Evolutionary conservation across 1,140 invertebrate species (phyloP).

Genomic region (Atta colombica): DNA sequence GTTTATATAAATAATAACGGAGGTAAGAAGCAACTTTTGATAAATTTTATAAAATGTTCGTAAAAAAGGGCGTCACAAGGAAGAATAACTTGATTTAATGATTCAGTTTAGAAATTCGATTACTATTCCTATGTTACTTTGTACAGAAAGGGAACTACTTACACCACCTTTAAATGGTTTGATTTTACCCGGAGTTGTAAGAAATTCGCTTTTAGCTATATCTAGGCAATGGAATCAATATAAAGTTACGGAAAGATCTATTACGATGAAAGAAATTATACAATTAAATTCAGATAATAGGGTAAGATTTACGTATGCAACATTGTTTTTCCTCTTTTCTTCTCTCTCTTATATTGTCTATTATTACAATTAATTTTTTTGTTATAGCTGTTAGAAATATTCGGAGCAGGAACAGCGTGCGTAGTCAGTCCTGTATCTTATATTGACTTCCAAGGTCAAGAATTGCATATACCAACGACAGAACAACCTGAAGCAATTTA

Average conservation of each 20-base stretch:
- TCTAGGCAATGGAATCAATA: conserved; percentile 95
- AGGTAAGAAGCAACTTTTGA: conserved; percentile 88
- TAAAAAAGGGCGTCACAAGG: not conserved
- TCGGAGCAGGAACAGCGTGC: conserved; percentile 98
- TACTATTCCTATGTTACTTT: conserved; percentile 25
- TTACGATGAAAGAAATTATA: conserved; percentile 95
- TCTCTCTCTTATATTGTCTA: not conserved
- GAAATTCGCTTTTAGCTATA: conserved; percentile 95
- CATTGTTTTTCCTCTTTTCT: not conserved
- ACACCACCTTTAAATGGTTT: conserved; percentile 97
- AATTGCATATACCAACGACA: conserved; percentile 92
- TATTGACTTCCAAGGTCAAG: conserved; percentile 91
- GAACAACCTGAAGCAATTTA: conserved; percentile 90
- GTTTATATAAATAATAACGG: conserved; percentile 95
- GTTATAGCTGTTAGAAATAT: conserved; percentile 95
- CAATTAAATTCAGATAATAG: conserved; percentile 92
- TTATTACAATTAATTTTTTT: conserved; percentile 42
- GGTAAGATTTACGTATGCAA: conserved; percentile 89
- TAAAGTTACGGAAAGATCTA: conserved; percentile 92
- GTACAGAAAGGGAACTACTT: conserved; percentile 94
- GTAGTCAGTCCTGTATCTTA: conserved; percentile 95
- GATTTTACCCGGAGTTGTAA: conserved; percentile 97
- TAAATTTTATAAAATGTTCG: not conserved
- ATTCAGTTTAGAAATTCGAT: not conserved
- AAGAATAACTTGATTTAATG: not conserved